A percentile compares a stretch with the other conserved stretches of the same genome.
Conservation (phyloP, 2,888 invertebrate species). For the Drosophila austrosaltans region DNA sequence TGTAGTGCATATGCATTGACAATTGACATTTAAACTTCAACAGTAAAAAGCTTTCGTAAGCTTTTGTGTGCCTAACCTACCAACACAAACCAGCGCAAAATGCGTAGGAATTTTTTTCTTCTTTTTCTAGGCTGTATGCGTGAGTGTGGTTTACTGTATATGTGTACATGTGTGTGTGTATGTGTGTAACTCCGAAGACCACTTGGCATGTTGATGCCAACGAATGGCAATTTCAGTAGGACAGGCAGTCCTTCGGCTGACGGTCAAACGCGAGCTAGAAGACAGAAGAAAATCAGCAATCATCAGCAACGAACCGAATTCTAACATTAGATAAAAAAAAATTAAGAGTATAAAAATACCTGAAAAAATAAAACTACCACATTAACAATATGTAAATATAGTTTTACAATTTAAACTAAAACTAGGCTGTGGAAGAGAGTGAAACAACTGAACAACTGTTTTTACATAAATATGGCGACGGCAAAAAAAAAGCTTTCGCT, state of each 20-base stretch:
- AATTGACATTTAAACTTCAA: constrained; percentile 65
- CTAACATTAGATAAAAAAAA: constrained; percentile 15
- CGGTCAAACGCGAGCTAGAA: constrained; percentile 79
- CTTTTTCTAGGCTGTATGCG: constrained; percentile 21
- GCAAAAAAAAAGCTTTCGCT: constrained; percentile 59
- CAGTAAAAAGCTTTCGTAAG: constrained; percentile 46
- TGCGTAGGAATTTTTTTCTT: constrained; percentile 70
- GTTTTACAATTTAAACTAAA: neutral
- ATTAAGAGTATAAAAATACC: constrained; percentile 32
- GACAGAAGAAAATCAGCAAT: constrained; percentile 35
- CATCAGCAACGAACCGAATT: constrained; percentile 17
- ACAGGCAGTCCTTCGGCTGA: constrained; percentile 83
- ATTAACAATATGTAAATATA: constrained; percentile 22
- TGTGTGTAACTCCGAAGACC: constrained; percentile 57
- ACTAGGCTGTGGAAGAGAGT: neutral
- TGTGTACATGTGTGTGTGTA: constrained; percentile 23
- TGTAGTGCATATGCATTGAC: constrained; percentile 38
- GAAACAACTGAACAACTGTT: constrained; percentile 3
- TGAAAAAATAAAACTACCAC: constrained; percentile 9
- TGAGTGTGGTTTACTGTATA: constrained; percentile 2
- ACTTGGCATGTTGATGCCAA: constrained; percentile 52
- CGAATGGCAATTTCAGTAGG: constrained; percentile 80
- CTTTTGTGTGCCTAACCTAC: constrained; percentile 73
- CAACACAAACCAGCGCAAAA: constrained; percentile 43
- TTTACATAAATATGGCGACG: constrained; percentile 56